Base-by-base conservation (phyloP, 2,113 vertebrate genomes). In the Spea multiplicata region DNA sequence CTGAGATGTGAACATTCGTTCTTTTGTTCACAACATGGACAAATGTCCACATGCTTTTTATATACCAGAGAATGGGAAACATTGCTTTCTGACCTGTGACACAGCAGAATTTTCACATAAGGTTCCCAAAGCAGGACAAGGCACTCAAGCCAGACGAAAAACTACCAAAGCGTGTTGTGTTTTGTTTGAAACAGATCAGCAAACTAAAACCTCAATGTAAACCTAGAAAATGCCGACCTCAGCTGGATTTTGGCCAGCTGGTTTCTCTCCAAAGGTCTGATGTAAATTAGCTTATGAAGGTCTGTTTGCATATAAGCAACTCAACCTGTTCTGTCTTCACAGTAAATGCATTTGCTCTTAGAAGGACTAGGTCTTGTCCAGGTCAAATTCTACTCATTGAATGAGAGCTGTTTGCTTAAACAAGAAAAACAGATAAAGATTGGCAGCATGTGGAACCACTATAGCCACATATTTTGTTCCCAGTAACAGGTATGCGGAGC, bases 191-290 rank as follows among this genome's bases (percentile, higher is more conserved):
- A 30, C 48, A 13, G 77, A 79, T 73, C 70, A 57, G 62, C 70
- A 57, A 62, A 55, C 59, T 66, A 46, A 79, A 67, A 73, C 53
- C 49, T 44, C 77, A 66, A 66, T 73, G 61, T 30, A 62, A 73
- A 30, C 49, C 48, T 50, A 57, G 49, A 79, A 73, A 66, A 44
- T 59, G 70, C 77, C 73, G 44, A 79, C 66, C 61, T 79, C 77
- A 67, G 77, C 77, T 44, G 6, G 45, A 17, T 67, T 8, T 73
- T n/a, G 57, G 70, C 77, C 77, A 79, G 70, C 62, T 79, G 70
- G 77, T 65, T 44, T n/a, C 30, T 73, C 44, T 66, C 77, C 77
- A 79, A n/a, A 47, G 14, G 7, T 30, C 17, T 14, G 16, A 66
- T 66, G 17, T 14, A 65, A 66, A 75, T 52, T 47, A 70, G 14